Percentiles rank a stretch among this genome's conserved stretches.
phyloP scores from a whole-genome alignment of 2,888 invertebrate genomes.

The Serripes groenlandicus region DNA sequence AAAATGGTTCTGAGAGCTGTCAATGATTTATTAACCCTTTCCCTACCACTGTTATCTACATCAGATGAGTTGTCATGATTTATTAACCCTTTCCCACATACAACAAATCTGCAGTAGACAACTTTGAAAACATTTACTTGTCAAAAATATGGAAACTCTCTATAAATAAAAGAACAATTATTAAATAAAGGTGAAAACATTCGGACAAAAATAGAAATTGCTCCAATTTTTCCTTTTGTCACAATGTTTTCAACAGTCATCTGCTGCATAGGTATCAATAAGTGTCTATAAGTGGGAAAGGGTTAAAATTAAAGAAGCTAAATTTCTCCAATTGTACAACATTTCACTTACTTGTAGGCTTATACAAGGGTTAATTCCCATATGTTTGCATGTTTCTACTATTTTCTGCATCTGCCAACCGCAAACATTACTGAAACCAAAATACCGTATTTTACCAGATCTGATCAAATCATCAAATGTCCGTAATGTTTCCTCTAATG shows the following conservation, averaged over 20 bases:
- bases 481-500: constrained; percentile 81
- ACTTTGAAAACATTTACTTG: not conserved
- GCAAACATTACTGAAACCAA: constrained; percentile 80
- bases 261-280: too few relatives aligned
- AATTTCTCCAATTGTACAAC: too few relatives aligned
- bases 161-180: too few relatives aligned
- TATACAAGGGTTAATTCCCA: constrained; percentile 67
- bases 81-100: not conserved
- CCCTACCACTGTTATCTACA: too few relatives aligned
- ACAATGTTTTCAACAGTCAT: constrained; percentile 1
- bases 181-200: not conserved
- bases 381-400: constrained; percentile 69
- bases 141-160: not conserved
- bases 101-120: too few relatives aligned
- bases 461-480: constrained; percentile 82
- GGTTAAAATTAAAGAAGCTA: too few relatives aligned
- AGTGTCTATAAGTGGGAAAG: too few relatives aligned
- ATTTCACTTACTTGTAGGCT: constrained; percentile 79
- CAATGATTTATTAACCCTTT: too few relatives aligned
- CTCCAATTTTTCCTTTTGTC: not conserved
- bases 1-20: too few relatives aligned
- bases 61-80: too few relatives aligned
- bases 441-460: constrained; percentile 82
- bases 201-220: not conserved
- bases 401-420: constrained; percentile 84